phyloP scores from a whole-genome alignment of 2,888 invertebrate species.

The Tortrix viridana region DNA sequence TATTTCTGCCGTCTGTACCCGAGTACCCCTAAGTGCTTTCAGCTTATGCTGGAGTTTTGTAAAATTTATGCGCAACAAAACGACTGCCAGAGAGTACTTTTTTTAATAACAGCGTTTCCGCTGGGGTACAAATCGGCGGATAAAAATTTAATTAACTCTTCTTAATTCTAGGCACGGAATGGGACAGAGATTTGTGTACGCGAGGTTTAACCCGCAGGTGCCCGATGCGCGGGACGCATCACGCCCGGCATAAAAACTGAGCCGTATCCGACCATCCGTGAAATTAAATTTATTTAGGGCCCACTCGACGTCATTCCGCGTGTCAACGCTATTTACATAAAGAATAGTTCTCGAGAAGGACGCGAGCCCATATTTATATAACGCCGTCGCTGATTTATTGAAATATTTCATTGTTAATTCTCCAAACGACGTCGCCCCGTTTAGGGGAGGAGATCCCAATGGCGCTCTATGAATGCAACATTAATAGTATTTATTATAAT shows the following conservation, averaged over 20 bases:
- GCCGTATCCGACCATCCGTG: conserved; percentile 61
- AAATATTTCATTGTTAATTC: conserved; percentile 83
- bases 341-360: conserved; percentile 76
- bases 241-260: conserved; percentile 68
- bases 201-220: conserved; percentile 58
- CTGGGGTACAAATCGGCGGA: conserved; percentile 38
- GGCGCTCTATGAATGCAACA: conserved; percentile 64
- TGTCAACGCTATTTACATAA: conserved; percentile 79
- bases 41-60: conserved; percentile 44
- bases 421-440: conserved; percentile 64
- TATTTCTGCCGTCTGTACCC: conserved; percentile 47
- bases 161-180: conserved; percentile 61
- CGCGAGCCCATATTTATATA: conserved; percentile 76
- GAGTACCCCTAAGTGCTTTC: conserved; percentile 46
- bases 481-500: conserved; percentile 79
- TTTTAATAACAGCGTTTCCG: conserved; percentile 16
- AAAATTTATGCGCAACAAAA: conserved; percentile 41
- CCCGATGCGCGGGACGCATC: conserved; percentile 53
- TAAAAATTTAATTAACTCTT: conserved; percentile 59
- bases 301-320: conserved; percentile 70
- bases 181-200: conserved; percentile 48
- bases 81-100: conserved; percentile 32
- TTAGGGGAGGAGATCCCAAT: conserved; percentile 66
- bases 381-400: conserved; percentile 75
- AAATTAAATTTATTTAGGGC: conserved; percentile 82